Conservation (phyloP, 1,140 invertebrate genomes). For the Colletes latitarsis region DNA sequence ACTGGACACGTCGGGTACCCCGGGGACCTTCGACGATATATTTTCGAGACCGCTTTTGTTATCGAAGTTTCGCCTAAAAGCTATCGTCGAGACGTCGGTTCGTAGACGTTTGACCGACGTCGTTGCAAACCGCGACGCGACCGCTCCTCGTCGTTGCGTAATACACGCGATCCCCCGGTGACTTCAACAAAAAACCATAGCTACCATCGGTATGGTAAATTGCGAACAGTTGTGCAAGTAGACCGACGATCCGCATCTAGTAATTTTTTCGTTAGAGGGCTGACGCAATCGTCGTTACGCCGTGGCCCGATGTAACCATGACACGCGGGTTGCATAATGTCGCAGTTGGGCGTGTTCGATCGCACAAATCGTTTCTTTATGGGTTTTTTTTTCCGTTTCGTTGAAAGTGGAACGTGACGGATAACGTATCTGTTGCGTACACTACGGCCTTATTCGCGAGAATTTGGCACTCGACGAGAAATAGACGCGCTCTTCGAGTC, state of each 20-base stretch:
- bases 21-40: too few species aligned
- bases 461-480: not conserved
- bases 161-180: not conserved
- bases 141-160: not conserved
- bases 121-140: not conserved
- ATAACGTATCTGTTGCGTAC: too few species aligned
- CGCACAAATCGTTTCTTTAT: not conserved
- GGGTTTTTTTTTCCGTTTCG: not conserved
- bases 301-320: not conserved
- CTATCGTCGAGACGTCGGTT: too few species aligned
- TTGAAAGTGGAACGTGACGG: not conserved
- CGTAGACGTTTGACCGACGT: too few species aligned
- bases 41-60: too few species aligned
- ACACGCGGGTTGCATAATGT: not conserved
- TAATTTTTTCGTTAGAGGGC: not conserved
- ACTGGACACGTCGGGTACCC: too few species aligned
- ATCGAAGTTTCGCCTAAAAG: too few species aligned
- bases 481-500: too few species aligned
- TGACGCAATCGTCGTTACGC: not conserved
- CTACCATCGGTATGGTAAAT: not conserved
- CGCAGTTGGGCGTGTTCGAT: not conserved
- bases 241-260: not conserved
- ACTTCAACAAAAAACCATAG: not conserved
- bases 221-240: conserved; percentile 12
- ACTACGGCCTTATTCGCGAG: not conserved